Evolutionary conservation across 2,113 vertebrate genomes (phyloP).

Genomic region (Hemibagrus wyckioides): DNA sequence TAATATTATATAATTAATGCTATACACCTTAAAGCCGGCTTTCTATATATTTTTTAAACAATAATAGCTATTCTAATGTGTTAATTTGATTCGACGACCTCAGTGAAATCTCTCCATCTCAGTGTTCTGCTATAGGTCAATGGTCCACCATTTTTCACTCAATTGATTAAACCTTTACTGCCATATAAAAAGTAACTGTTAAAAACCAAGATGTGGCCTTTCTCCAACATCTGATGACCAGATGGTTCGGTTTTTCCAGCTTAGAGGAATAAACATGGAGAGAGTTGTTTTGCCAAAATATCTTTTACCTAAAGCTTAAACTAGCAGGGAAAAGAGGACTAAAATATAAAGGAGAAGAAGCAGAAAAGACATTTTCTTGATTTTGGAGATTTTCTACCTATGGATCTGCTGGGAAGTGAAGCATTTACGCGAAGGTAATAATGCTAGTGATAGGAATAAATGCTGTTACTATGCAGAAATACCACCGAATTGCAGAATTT

Average conservation of each 20-base stretch:
- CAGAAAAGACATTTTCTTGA: not conserved
- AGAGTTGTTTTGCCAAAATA: not conserved
- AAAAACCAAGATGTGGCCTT: not conserved
- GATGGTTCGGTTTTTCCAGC: not conserved
- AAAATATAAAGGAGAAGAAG: not conserved
- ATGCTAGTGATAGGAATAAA: not conserved
- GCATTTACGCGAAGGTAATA: not conserved
- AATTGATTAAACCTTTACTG: not conserved
- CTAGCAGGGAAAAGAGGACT: not conserved
- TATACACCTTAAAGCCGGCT: not conserved
- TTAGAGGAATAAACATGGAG: not conserved
- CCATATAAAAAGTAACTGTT: not conserved
- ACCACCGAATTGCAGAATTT: not conserved
- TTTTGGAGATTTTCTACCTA: not conserved
- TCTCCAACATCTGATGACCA: not conserved
- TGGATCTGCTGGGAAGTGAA: no score
- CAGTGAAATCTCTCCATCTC: not conserved
- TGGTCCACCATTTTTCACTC: not conserved
- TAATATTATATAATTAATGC: not conserved
- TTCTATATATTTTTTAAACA: not conserved
- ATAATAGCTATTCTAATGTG: not conserved
- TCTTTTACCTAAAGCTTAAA: not conserved
- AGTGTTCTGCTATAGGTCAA: not conserved
- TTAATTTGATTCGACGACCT: not conserved
- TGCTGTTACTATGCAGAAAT: not conserved